phyloP scores from a whole-genome alignment of 2,113 vertebrate genomes.

The Gyps fulvus region DNA sequence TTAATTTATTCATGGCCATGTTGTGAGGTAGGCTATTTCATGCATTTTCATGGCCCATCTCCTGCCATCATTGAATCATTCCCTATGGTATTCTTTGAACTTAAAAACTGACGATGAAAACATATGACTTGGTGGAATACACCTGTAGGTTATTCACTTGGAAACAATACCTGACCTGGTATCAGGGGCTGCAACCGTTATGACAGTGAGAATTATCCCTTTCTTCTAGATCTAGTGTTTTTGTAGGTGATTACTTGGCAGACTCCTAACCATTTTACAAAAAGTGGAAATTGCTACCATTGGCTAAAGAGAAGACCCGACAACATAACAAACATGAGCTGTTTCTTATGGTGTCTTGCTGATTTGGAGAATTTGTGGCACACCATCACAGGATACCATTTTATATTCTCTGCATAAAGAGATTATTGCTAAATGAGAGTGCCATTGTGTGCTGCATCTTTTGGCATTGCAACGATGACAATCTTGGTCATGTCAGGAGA shows the following conservation, averaged over 20 bases:
- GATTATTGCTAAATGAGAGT: neutral
- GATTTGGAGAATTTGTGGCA: neutral
- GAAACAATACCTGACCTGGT: neutral
- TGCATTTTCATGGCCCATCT: neutral
- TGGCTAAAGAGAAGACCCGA: neutral
- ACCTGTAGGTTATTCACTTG: neutral
- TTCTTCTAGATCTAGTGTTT: neutral
- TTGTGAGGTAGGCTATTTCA: neutral
- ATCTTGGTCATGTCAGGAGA: neutral
- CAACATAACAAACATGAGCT: neutral
- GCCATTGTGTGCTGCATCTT: neutral
- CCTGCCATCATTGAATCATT: neutral
- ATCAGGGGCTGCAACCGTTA: neutral
- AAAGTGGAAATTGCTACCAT: neutral
- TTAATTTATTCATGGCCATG: neutral
- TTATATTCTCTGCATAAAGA: neutral
- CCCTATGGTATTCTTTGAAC: neutral
- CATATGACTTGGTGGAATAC: neutral
- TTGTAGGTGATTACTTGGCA: neutral
- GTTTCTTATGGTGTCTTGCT: neutral
- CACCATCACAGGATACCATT: neutral
- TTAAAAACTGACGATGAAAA: neutral
- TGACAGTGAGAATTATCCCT: neutral
- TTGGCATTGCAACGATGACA: neutral
- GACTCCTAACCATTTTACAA: neutral